Percentiles rank a stretch among this genome's conserved stretches.
These are phyloP conservation scores for Brienomyrus brachyistius DNA, from an alignment of 2,113 vertebrate genomes.

Conservation along the genomic window DNA sequence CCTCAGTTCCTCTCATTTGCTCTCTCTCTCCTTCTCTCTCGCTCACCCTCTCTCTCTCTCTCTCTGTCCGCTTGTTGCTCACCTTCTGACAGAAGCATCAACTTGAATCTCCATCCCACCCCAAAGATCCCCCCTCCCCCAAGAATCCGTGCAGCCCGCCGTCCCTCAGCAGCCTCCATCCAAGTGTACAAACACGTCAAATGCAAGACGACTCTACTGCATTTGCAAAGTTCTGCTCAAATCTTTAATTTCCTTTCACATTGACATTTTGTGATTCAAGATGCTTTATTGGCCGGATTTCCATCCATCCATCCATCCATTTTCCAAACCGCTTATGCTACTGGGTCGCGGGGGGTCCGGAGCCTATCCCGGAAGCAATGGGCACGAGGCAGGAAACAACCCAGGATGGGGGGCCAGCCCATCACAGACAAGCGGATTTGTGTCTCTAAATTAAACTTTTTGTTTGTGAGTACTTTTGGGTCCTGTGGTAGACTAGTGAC, in stretches of 20 bases:
- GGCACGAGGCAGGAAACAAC: no score
- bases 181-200: not conserved
- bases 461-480: not conserved
- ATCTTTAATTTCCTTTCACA: not conserved
- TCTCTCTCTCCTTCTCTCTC: not conserved
- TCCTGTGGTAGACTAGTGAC: not conserved
- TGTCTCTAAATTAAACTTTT: not conserved
- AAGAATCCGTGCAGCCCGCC: not conserved
- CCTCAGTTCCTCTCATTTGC: not conserved
- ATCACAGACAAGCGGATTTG: not conserved
- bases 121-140: not conserved
- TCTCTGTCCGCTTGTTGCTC: not conserved
- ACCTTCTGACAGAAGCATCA: not conserved
- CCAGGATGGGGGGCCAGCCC: no score
- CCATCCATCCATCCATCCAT: no score
- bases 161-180: not conserved
- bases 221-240: not conserved
- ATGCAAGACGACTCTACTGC: not conserved
- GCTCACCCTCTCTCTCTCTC: not conserved
- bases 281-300: not conserved
- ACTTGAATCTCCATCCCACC: not conserved
- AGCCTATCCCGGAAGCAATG: no score
- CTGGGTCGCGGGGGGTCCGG: no score
- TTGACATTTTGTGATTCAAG: not conserved
- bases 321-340: no score